Percentiles rank a stretch among this genome's conserved stretches.
Evolutionary conservation across 2,888 invertebrate genomes (phyloP).

Genomic region (Pycnomerus fuliginosus): DNA sequence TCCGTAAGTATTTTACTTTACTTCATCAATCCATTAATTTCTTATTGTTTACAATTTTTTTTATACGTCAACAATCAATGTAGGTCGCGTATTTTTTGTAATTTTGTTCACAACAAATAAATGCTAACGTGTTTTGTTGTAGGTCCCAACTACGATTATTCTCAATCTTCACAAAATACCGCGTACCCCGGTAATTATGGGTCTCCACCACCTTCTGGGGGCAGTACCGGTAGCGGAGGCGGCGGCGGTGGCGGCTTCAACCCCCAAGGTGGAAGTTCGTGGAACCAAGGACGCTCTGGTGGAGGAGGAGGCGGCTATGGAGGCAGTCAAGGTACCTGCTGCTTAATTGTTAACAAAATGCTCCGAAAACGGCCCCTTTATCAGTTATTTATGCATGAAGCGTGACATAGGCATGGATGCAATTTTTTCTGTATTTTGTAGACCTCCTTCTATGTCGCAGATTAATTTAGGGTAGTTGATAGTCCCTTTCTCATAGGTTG

Average conservation of each 20-base stretch:
- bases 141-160: constrained; percentile 43
- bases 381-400: too few species aligned
- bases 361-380: too few species aligned
- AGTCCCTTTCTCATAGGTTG: constrained; percentile 47
- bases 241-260: constrained; percentile 33
- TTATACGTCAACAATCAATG: not conserved
- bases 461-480: constrained; percentile 46
- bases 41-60: not conserved
- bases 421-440: constrained; percentile 29
- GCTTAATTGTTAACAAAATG: not conserved
- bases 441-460: constrained; percentile 49
- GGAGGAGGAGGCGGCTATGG: constrained; percentile 38
- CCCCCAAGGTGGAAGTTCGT: constrained; percentile 36
- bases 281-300: constrained; percentile 37
- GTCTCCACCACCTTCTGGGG: constrained; percentile 28
- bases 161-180: constrained; percentile 45
- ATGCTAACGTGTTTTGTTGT: not conserved
- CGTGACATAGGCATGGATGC: constrained; percentile 50
- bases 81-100: not conserved
- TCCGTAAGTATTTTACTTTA: too few species aligned
- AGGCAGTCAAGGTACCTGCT: constrained; percentile 38
- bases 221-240: constrained; percentile 33
- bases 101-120: constrained; percentile 1
- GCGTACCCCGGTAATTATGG: constrained; percentile 38
- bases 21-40: too few species aligned